A percentile compares a stretch with the other conserved stretches of the same genome.
These are phyloP conservation scores for Teinopalpus imperialis DNA, from an alignment of 2,888 invertebrate genomes.

Conservation along the genomic window DNA sequence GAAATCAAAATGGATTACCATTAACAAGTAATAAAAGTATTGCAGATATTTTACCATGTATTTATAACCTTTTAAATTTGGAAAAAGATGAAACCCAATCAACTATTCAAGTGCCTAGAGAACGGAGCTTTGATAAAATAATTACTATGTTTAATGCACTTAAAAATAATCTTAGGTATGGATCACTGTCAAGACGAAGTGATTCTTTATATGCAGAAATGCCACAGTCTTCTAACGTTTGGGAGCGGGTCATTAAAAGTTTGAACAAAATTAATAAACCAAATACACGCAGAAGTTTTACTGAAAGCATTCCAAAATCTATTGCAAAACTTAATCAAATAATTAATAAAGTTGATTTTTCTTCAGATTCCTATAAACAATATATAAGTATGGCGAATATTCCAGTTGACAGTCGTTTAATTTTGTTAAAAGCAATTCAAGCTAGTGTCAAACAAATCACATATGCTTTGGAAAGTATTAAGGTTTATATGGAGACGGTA, in stretches of 20 bases:
- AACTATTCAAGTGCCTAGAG: constrained; percentile 5
- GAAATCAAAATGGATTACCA: constrained; percentile 45
- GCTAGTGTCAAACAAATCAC: constrained; percentile 46
- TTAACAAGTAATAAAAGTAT: constrained; percentile 44
- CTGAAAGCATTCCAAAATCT: constrained; percentile 37
- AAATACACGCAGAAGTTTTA: constrained; percentile 43
- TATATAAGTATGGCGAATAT: constrained; percentile 42
- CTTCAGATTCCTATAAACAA: constrained; percentile 50
- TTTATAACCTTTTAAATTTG: constrained; percentile 54
- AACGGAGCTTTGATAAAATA: constrained; percentile 41
- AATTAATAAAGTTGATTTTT: constrained; percentile 45
- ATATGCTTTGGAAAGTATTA: constrained; percentile 44
- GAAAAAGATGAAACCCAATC: constrained; percentile 31
- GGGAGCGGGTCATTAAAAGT: constrained; percentile 60
- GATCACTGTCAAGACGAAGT: constrained; percentile 42
- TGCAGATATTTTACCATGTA: constrained; percentile 59
- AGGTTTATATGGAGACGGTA: constrained; percentile 34
- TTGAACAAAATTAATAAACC: constrained; percentile 37
- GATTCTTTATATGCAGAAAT: constrained; percentile 32
- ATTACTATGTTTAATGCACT: constrained; percentile 48
- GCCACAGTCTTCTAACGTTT: constrained; percentile 59
- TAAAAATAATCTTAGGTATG: constrained; percentile 45
- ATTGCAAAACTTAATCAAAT: constrained; percentile 46
- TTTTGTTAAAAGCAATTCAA: constrained; percentile 54
- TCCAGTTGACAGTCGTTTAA: constrained; percentile 45